Base-by-base conservation (phyloP, 2,797 vertebrate species). In the Streptopelia turtur region DNA sequence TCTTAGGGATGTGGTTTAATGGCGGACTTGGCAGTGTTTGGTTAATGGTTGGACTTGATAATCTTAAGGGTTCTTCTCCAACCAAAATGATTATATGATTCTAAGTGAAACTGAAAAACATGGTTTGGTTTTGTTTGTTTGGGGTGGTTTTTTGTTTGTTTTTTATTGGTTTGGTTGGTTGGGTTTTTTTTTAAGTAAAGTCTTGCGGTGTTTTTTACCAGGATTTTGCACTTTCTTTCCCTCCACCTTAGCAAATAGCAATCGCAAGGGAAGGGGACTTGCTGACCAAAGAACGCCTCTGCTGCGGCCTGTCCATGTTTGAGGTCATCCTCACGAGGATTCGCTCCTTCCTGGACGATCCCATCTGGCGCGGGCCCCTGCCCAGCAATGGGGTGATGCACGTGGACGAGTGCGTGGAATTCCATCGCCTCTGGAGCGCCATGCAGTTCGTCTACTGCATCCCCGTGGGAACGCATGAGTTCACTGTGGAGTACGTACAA, bases 401-500 rank as follows among this genome's bases (percentile, higher is more conserved):
- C 0, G 99, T 99, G 96, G 99, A 99, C 1, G 99, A 99, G 96
- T 99, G 99, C 0, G 99, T 99, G 93, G 99, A 99, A 96, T 99
- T 99, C 94, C 99, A 99, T 94, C 98, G 99, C 8, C 98, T 99
- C 43, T 99, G 99, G 99, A 99, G 99, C 1, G 99, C 99, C n/a
- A 99, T 99, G 99, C 99, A 99, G 98, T 99, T 99, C 3, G 99
- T 99, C 21, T 99, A 99, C 98, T 99, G 99, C 98, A 99, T 99
- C 97, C 99, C 99, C 0, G 99, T 99, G 93, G 99, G 99, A 78
- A 98, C 99, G 0, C 99, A 99, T 1, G 99, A 99, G 97, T 99
- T 99, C 97, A 99, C 99, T 1, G 99, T 99, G 78, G 99, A 99
- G 99, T 99, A 98, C 96, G 99, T 99, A 66, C 84, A 45, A 45